phyloP scores from a whole-genome alignment of 2,888 invertebrate species.

The Copidosoma aretas region DNA sequence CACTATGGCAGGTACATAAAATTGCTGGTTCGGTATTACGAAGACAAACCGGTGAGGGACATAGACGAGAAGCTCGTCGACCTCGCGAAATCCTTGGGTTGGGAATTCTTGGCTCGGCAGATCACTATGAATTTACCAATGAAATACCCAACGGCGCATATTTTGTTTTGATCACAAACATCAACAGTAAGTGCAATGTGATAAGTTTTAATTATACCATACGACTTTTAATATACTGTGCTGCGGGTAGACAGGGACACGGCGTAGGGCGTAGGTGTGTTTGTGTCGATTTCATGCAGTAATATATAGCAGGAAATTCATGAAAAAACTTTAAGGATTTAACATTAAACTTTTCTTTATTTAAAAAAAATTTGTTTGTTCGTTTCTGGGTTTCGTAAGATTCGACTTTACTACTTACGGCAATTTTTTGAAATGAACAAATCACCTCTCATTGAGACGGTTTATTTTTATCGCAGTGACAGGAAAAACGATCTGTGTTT shows the following conservation, averaged over 20 bases:
- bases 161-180: slow-evolving; percentile 70
- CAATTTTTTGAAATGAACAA: slow-evolving; percentile 32
- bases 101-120: slow-evolving; percentile 72
- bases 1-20: slow-evolving; percentile 86
- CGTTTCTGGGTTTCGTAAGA: slow-evolving; percentile 32
- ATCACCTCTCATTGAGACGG: slow-evolving; percentile 21
- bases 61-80: slow-evolving; percentile 73
- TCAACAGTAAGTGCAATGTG: slow-evolving; percentile 21
- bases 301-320: neutral
- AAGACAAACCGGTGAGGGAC: slow-evolving; percentile 81
- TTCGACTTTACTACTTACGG: slow-evolving; percentile 27
- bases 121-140: slow-evolving; percentile 68
- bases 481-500: slow-evolving; percentile 32
- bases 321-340: neutral
- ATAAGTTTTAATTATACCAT: neutral
- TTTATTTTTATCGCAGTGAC: slow-evolving; percentile 14
- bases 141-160: slow-evolving; percentile 74
- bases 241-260: neutral
- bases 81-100: slow-evolving; percentile 72
- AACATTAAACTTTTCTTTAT: slow-evolving; percentile 26
- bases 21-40: slow-evolving; percentile 76
- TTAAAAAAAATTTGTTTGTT: slow-evolving; percentile 29
- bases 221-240: neutral
- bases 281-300: no score
- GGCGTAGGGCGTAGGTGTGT: no score